A percentile compares a stretch with the other conserved stretches of the same genome.
Evolutionary conservation across 2,888 invertebrate genomes (phyloP).

Genomic region (Amblyjoppa proteus): DNA sequence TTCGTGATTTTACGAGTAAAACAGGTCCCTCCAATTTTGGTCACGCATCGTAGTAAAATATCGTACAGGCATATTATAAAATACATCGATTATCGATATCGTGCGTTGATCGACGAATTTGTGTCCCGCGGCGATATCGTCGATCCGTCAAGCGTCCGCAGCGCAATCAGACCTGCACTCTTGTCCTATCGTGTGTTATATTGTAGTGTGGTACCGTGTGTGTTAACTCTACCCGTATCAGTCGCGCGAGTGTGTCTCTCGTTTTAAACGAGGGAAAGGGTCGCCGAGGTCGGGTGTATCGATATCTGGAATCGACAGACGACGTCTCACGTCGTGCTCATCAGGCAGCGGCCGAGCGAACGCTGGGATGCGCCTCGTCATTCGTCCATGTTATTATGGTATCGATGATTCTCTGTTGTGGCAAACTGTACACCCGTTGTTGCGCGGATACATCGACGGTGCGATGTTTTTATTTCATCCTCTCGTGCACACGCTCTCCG

Average conservation of each 20-base stretch:
- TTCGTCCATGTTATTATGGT: slow-evolving; percentile 60
- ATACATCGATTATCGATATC: slow-evolving; percentile 58
- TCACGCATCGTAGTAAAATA: background rate
- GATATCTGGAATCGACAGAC: slow-evolving; percentile 83
- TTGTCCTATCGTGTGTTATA: slow-evolving; percentile 65
- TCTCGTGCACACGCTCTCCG: background rate
- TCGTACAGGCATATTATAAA: background rate
- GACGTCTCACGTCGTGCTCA: slow-evolving; percentile 82
- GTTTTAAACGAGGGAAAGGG: slow-evolving; percentile 70
- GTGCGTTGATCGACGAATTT: slow-evolving; percentile 73
- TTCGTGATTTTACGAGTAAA: background rate
- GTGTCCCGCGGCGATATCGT: slow-evolving; percentile 77
- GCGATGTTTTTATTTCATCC: slow-evolving; percentile 24
- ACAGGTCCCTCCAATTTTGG: background rate
- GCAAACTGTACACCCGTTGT: slow-evolving; percentile 38
- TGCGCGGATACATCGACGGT: slow-evolving; percentile 16
- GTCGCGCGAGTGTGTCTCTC: slow-evolving; percentile 57
- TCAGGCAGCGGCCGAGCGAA: slow-evolving; percentile 79
- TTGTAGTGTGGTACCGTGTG: background rate
- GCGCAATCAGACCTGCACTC: slow-evolving; percentile 78
- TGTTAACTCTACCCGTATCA: slow-evolving; percentile 25
- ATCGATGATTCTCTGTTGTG: slow-evolving; percentile 53
- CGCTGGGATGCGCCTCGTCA: slow-evolving; percentile 79
- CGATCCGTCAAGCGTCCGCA: slow-evolving; percentile 76
- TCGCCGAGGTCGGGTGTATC: slow-evolving; percentile 80